phyloP scores from a whole-genome alignment of 1,140 invertebrate species.

The Hycleus phaleratus region DNA sequence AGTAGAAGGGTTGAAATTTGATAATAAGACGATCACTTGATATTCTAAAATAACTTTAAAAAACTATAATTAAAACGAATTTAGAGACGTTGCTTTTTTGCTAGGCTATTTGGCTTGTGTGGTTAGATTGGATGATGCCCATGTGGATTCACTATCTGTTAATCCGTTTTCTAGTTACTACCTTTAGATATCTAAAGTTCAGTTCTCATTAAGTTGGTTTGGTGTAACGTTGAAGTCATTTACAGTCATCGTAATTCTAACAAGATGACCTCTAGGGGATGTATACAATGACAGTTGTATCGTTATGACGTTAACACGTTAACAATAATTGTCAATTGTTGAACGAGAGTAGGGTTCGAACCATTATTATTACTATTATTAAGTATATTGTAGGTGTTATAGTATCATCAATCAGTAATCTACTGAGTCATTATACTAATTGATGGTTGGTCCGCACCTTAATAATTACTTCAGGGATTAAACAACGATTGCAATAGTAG shows the following conservation, averaged over 20 bases:
- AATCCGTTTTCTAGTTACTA: no score
- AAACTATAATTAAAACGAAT: no score
- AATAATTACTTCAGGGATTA: slow-evolving; percentile 28
- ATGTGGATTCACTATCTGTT: no score
- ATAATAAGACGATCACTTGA: no score
- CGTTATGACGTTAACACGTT: slow-evolving; percentile 22
- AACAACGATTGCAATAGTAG: slow-evolving; percentile 16
- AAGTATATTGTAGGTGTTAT: not conserved
- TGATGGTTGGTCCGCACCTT: slow-evolving; percentile 26
- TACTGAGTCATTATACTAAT: slow-evolving; percentile 26
- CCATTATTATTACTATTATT: no score
- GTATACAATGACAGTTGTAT: slow-evolving; percentile 8
- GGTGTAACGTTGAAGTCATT: not conserved
- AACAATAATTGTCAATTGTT: slow-evolving; percentile 16
- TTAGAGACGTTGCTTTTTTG: no score
- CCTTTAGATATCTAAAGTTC: no score
- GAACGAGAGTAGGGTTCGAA: not conserved
- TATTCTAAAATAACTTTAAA: no score
- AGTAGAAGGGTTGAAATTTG: not conserved
- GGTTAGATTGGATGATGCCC: no score
- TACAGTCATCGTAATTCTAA: slow-evolving; percentile 1
- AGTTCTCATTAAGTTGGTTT: no score
- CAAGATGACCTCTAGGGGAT: slow-evolving; percentile 3
- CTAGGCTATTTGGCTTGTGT: no score
- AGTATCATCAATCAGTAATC: slow-evolving; percentile 22